A percentile compares a stretch with the other conserved stretches of the same genome.
Conservation (phyloP, 1,140 invertebrate genomes). For the Caerostris darwini region DNA sequence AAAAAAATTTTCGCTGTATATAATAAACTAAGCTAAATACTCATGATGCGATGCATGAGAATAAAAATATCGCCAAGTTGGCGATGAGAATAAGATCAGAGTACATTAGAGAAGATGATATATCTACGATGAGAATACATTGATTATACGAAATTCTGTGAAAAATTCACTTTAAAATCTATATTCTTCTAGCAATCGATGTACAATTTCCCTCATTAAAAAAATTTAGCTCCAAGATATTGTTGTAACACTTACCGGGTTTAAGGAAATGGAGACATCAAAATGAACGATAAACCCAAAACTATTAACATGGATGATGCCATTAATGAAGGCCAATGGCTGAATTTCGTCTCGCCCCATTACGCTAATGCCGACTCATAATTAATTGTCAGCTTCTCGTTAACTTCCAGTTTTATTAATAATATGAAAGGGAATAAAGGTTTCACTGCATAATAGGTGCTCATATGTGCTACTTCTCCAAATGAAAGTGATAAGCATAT, state of each 20-base stretch:
- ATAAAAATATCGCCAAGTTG: too few species aligned
- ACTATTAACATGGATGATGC: background rate
- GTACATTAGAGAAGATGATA: too few species aligned
- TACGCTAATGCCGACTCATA: slow-evolving; percentile 48
- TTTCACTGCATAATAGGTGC: background rate
- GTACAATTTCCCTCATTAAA: background rate
- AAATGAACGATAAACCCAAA: background rate
- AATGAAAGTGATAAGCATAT: background rate
- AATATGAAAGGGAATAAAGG: slow-evolving; percentile 11
- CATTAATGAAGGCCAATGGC: background rate
- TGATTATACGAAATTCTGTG: too few species aligned
- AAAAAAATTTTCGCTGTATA: too few species aligned
- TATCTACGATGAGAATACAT: too few species aligned
- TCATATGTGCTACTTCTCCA: background rate
- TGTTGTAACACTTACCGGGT: background rate
- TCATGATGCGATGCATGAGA: too few species aligned
- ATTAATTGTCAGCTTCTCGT: slow-evolving; percentile 31
- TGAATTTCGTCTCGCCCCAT: background rate
- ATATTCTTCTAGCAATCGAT: too few species aligned
- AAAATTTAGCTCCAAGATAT: background rate
- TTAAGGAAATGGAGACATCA: background rate
- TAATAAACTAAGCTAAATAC: too few species aligned
- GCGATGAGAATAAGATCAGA: too few species aligned
- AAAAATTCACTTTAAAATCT: too few species aligned
- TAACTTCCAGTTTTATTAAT: slow-evolving; percentile 15